Base-by-base conservation (phyloP, 1,140 invertebrate species). In the Galleria mellonella region DNA sequence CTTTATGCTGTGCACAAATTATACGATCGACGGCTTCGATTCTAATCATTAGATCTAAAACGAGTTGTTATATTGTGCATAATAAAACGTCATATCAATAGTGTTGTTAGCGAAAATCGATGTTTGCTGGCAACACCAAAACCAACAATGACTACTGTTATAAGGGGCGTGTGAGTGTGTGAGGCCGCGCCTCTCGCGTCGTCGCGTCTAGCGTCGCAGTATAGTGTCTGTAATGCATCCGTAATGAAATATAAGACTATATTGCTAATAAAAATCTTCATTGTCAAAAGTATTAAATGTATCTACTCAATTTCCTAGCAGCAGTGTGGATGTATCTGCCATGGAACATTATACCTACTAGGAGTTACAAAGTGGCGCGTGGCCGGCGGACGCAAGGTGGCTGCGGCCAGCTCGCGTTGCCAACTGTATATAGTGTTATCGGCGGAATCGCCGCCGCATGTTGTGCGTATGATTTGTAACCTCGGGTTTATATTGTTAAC, bases 1-100 rank as follows among this genome's bases (percentile, higher is more conserved):
- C 59, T 70, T 69, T 67, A 72, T 74, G 81, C 81, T 84, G 77
- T 82, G 77, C 77, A 84, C 81, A 78, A 78, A 76, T 56, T 56
- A 57, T 61, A 62, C 51, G 47, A 63, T 66, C 61, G 51, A 51
- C 54, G 61, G 71, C 68, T 75, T 72, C 57, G 52, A 62, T 59
- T 55, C 47, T 55, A 56, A 47, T 55, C 47, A 55, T 52, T 60
- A 71, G 58, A 55, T 62, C 40, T 65, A 63, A 64, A 57, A 58
- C 55, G 56, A 69, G 58, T 76, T 82, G 74, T 78, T 81, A 72
- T 72, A 69, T 71, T 63, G 72, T 75, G 69, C 74, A 71, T 74
- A 72, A 72, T 74, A 69, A 54, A 53, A 61, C 55, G 51, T 72
- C 62, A 74, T 67, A 72, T 68, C 71, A 70, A 55, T 66, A 60